Conservation (phyloP, 2,888 invertebrate genomes). For the Eupithecia subfuscata region DNA sequence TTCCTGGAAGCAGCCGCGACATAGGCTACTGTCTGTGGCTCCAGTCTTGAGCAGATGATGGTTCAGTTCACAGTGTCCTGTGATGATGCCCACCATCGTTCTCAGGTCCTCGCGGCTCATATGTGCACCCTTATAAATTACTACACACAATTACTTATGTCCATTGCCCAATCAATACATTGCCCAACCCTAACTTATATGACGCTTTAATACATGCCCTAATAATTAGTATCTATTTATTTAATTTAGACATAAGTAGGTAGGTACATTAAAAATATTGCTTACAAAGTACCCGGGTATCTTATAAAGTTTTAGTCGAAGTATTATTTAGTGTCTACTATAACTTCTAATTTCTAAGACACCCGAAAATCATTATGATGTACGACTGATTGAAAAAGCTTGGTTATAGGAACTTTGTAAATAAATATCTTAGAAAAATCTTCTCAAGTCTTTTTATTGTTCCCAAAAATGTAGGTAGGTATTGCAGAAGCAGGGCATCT, state of each 20-base stretch:
- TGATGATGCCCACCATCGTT: too few relatives aligned
- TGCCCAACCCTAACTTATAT: conserved; percentile 41
- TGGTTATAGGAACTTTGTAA: conserved; percentile 67
- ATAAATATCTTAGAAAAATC: conserved; percentile 62
- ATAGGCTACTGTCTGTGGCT: too few relatives aligned
- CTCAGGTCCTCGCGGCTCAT: too few relatives aligned
- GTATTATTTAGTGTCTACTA: background rate
- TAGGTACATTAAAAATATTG: conserved; percentile 27
- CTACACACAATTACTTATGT: conserved; percentile 41
- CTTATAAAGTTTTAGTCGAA: conserved; percentile 9
- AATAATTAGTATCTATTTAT: conserved; percentile 26
- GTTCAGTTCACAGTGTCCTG: too few relatives aligned
- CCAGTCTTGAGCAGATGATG: too few relatives aligned
- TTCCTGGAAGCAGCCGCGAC: too few relatives aligned
- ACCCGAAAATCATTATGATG: conserved; percentile 37
- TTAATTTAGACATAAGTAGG: conserved; percentile 39
- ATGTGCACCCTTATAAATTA: conserved; percentile 23
- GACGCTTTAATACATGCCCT: conserved; percentile 37
- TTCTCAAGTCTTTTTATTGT: conserved; percentile 24
- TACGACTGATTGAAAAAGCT: conserved; percentile 50
- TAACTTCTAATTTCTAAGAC: conserved; percentile 13
- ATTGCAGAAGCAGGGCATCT: conserved; percentile 24
- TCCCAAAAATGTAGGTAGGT: conserved; percentile 30
- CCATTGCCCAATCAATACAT: conserved; percentile 42
- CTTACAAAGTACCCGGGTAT: conserved; percentile 6